These are phyloP conservation scores for Haliaeetus leucogaster DNA, from an alignment of 2,113 vertebrate species.

Conservation along the genomic window DNA sequence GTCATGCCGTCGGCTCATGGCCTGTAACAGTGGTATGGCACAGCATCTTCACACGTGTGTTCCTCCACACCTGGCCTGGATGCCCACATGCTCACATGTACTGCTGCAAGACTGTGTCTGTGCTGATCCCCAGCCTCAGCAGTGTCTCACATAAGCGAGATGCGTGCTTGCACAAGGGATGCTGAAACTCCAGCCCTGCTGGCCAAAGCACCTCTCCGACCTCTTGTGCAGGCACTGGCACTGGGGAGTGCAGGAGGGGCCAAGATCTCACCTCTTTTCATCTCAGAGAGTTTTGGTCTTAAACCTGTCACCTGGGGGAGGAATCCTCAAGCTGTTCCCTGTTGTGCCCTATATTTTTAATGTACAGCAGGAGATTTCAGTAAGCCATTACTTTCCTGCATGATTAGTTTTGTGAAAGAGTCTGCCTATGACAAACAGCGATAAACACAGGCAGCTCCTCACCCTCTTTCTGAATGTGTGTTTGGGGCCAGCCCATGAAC, in stretches of 20 bases:
- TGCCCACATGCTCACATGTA: rapidly evolving
- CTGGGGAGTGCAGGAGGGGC: not conserved
- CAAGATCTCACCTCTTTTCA: not conserved
- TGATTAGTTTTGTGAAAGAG: not conserved
- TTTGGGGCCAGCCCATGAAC: not conserved
- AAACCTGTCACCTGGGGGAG: not conserved
- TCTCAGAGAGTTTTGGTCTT: not conserved
- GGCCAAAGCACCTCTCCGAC: not conserved
- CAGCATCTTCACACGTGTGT: not conserved
- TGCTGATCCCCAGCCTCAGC: not conserved
- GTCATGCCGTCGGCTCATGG: rapidly evolving
- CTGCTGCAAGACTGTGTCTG: not conserved
- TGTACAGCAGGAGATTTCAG: not conserved
- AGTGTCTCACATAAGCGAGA: not conserved
- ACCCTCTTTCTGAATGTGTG: not conserved
- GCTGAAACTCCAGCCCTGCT: not conserved
- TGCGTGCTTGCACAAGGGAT: rapidly evolving
- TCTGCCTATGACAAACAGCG: not conserved
- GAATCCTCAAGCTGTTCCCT: not conserved
- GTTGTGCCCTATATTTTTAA: not conserved
- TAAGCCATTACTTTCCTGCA: not conserved
- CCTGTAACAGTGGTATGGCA: rapidly evolving
- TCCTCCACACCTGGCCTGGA: rapidly evolving
- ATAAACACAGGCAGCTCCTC: not conserved
- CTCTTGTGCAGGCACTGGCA: not conserved